Conservation (phyloP, 2,888 invertebrate species). For the Drosophila seclusa region DNA sequence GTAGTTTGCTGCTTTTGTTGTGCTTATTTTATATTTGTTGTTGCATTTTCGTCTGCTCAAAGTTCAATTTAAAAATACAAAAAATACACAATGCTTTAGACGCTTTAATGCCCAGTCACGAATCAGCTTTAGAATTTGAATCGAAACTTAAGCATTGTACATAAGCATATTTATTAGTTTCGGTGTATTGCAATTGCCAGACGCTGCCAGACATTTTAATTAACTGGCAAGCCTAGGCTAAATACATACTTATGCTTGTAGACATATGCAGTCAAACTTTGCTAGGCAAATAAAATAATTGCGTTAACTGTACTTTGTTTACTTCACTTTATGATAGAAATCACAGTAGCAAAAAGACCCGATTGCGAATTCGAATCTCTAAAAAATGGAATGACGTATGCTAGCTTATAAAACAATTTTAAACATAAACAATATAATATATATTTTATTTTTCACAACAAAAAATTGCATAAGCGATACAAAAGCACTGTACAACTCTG, state of each 20-base stretch:
- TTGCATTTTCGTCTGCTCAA: constrained; percentile 56
- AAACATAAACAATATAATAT: neutral
- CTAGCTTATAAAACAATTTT: neutral
- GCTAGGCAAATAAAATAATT: neutral
- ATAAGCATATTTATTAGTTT: constrained; percentile 27
- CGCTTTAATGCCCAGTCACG: constrained; percentile 67
- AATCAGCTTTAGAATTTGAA: constrained; percentile 59
- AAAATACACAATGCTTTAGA: constrained; percentile 22
- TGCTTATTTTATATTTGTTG: constrained; percentile 7
- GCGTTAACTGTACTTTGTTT: neutral
- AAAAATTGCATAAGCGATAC: neutral
- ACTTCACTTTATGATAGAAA: neutral
- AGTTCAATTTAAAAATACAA: constrained; percentile 57
- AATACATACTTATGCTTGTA: neutral
- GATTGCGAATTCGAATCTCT: neutral
- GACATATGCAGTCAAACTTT: neutral
- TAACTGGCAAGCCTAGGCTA: neutral
- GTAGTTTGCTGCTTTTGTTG: constrained; percentile 48
- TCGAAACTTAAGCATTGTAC: constrained; percentile 35
- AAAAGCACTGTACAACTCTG: neutral
- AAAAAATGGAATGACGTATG: neutral
- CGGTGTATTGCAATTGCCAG: constrained; percentile 42
- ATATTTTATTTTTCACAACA: neutral
- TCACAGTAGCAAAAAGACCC: neutral
- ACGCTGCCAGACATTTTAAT: constrained; percentile 50